These are phyloP conservation scores for Chaenogobius annularis DNA, from an alignment of 2,113 vertebrate species.

Conservation along the genomic window DNA sequence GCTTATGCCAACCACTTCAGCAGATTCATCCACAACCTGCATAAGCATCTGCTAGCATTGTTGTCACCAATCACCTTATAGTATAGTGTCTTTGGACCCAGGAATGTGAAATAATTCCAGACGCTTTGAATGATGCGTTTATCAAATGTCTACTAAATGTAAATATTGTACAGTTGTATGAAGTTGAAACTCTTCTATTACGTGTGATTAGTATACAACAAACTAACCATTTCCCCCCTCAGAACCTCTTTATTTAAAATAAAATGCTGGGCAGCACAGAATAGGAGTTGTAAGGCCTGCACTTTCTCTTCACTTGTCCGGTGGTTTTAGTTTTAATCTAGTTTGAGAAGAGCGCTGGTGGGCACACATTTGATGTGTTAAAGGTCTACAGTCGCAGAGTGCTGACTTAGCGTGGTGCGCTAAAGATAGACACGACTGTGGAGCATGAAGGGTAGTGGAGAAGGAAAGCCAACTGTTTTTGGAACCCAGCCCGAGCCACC, in stretches of 20 bases:
- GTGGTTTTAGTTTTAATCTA: slow-evolving; percentile 21
- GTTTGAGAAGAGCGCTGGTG: slow-evolving; percentile 57
- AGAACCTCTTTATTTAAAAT: background rate
- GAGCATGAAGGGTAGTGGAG: slow-evolving; percentile 13
- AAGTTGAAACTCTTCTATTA: too few species aligned
- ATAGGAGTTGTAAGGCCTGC: background rate
- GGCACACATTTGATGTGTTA: slow-evolving; percentile 68
- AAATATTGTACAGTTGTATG: too few species aligned
- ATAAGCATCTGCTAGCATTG: too few species aligned
- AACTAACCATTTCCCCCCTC: background rate
- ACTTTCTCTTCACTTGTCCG: slow-evolving; percentile 23
- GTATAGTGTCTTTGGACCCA: too few species aligned
- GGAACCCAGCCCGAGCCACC: slow-evolving; percentile 55
- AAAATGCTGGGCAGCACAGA: background rate
- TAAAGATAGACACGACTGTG: slow-evolving; percentile 51
- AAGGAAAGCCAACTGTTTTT: slow-evolving; percentile 14
- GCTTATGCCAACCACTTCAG: too few species aligned
- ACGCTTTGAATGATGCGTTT: too few species aligned
- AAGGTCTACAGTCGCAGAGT: slow-evolving; percentile 68
- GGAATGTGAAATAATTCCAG: too few species aligned
- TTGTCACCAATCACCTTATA: too few species aligned
- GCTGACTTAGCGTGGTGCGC: slow-evolving; percentile 72
- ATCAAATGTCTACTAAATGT: too few species aligned
- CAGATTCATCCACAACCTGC: too few species aligned
- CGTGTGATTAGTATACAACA: too few species aligned